Evolutionary conservation across 2,888 invertebrate species (phyloP), one percentile per base, ranked within the genome.

Genomic region (Dioctria linearis): DNA sequence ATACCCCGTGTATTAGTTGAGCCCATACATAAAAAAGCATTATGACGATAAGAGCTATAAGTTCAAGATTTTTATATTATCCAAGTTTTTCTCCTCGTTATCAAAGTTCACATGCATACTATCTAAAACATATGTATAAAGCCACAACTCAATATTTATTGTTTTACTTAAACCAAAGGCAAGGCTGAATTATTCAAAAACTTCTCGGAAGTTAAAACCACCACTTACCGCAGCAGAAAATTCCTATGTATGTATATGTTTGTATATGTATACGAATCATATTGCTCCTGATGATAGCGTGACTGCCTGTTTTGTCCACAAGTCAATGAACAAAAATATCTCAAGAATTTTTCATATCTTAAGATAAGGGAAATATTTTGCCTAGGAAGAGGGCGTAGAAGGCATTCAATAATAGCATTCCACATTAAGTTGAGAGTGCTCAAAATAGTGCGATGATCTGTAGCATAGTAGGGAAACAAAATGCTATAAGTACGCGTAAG

Each of bases 351-450:
- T 67, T 67, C 67, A 67, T 67, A 67, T 67, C 67, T 67, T 43
- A 67, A 67, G 67, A 67, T 25, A 67, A 67, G 67, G 67, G 67
- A 67, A 67, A 67, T 67, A 67, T 67, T 67, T 67, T 46, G 67
- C 67, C 67, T 67, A 43, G 8, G 67, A 67, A 67, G 42, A 43
- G 13, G 67, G 25, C 67, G 25, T 13, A 25, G 67, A 67, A 67
- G 67, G 67, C 67, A 67, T 67, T 46, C 67, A 67, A 67, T 67
- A 67, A 67, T 67, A 46, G 67, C 67, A 67, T 67, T 67, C 67
- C 67, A 67, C 67, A 67, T 67, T 67, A 43, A 67, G 67, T 67
- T 67, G 46, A 46, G 67, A 67, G 67, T 67, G 42, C 67, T 67
- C 67, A 43, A 67, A 67, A 67, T 67, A 67, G 67, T 67, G 67